A percentile compares a stretch with the other conserved stretches of the same genome.
These are phyloP conservation scores for Babylonia areolata DNA, from an alignment of 1,140 invertebrate genomes.

Conservation along the genomic window DNA sequence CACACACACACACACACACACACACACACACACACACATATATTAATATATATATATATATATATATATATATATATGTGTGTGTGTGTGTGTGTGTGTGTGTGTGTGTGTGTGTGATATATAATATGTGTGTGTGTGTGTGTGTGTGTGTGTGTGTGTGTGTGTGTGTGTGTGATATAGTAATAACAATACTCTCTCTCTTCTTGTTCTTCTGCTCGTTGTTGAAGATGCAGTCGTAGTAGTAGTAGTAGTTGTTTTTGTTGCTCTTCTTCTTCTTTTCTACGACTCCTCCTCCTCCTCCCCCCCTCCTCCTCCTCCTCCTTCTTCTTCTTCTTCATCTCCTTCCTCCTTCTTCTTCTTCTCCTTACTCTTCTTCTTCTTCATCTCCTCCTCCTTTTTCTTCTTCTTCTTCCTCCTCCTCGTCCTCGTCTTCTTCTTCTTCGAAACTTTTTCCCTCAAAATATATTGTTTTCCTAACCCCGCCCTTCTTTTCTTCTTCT, in stretches of 20 bases:
- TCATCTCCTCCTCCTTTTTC: background rate
- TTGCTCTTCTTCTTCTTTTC: background rate
- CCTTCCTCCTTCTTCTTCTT: background rate
- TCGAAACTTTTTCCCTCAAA: no score
- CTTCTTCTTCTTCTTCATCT: background rate
- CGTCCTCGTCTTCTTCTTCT: background rate
- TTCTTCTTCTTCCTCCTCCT: background rate
- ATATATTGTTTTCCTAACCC: no score
- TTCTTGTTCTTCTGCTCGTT: background rate
- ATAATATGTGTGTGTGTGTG: background rate
- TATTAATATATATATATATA: no score
- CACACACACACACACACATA: no score
- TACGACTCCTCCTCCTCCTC: no score
- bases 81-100: background rate
- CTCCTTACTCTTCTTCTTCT: background rate
- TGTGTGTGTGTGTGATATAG: no score
- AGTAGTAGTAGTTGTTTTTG: no score
- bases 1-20: no score
- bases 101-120: background rate
- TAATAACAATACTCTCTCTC: background rate
- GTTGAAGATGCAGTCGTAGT: no score
- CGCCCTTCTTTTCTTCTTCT: no score
- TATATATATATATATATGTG: background rate
- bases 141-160: no score
- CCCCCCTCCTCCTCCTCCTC: constrained; percentile 2